These are phyloP conservation scores for Brachionus plicatilis DNA, from an alignment of 1,140 invertebrate genomes.

Conservation along the genomic window DNA sequence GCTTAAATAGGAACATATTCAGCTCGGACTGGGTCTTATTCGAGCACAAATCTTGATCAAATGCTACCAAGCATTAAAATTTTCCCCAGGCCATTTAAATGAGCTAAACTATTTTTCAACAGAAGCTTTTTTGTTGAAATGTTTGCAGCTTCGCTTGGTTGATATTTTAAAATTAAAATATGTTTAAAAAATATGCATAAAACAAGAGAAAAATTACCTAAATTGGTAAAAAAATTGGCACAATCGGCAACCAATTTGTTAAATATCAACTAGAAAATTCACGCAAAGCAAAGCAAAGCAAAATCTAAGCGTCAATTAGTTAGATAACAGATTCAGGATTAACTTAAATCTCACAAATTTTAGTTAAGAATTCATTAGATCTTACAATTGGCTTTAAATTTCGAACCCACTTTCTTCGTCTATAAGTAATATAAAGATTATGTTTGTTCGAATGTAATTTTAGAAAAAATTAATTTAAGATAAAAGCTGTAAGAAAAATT, in stretches of 20 bases:
- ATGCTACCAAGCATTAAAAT: not conserved
- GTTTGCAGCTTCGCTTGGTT: not conserved
- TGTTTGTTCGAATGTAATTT: not conserved
- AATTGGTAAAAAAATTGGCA: not conserved
- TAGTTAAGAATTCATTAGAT: not conserved
- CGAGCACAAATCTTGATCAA: not conserved
- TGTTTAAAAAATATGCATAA: not conserved
- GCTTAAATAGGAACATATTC: not conserved
- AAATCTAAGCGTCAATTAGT: not conserved
- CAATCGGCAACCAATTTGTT: not conserved
- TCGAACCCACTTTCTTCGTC: not conserved
- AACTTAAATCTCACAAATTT: not conserved
- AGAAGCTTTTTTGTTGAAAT: not conserved
- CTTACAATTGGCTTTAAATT: not conserved
- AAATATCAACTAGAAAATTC: not conserved
- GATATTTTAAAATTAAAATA: not conserved
- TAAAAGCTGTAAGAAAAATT: not conserved
- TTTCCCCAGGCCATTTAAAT: not conserved
- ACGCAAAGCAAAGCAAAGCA: not conserved
- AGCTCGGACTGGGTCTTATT: not conserved
- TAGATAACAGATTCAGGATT: not conserved
- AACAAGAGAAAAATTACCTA: not conserved
- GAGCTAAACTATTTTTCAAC: not conserved
- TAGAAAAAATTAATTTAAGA: not conserved
- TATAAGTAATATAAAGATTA: not conserved